Base-by-base conservation (phyloP, 1,140 invertebrate species). In the Heterodera schachtii region DNA sequence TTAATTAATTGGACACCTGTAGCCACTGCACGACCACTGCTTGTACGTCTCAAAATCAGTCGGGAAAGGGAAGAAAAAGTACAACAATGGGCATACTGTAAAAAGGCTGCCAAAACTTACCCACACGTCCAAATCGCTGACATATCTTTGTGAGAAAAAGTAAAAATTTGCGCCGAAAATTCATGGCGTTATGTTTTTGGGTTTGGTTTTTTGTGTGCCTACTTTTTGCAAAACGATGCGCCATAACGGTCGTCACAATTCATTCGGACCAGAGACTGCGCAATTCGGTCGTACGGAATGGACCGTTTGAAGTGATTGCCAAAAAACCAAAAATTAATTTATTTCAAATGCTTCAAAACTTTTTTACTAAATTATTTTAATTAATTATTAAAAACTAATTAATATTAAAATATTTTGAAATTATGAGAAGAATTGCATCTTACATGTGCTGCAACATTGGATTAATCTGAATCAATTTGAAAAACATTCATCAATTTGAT, bases 291-390 rank as follows among this genome's bases (percentile, higher is more conserved):
- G 77, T 83, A 83, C 13, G 76, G 66, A 13, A 81, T 66, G 11
- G 82, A 57, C 41, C 82, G 81, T 82, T 84, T 75, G 64, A 31
- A 84, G 49, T 64, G 83, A 80, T 83, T 83, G 70, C 57, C 57
- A 19, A 4, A 64, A 64, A 19, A 60, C 57, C 49, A 52, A 52
- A 8, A 52, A 52, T 52, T 52, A 31, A 31, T 31, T 31, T 31
- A 31, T 31, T 31, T 31, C 0, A 31, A 31, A 31, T 31, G 31
- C 31, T 31, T 31, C 0, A 31, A 31, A 31, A 31, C 0, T 31
- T 31, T 0, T 31, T 31, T 31, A 1, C 31, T 31, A 31, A 31
- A 31, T 31, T 31, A 31, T 31, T 31, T 31, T 31, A 31, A 31
- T 31, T 31, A 31, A 31, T 31, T 31, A 31, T 31, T 31, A 31